Conservation (phyloP, 2,113 vertebrate genomes). For the Eulemur macaco region DNA sequence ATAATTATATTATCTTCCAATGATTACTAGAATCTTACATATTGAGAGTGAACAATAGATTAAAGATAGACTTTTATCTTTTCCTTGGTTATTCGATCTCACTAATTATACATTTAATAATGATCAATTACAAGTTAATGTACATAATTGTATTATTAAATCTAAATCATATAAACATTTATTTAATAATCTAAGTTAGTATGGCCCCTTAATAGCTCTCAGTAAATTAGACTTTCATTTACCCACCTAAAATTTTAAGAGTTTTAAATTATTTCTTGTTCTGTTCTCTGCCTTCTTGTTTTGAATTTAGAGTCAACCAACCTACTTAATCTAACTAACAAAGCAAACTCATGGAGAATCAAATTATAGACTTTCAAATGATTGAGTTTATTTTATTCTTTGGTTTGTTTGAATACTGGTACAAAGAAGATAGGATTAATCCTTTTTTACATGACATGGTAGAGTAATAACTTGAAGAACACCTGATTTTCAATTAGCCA, state of each 20-base stretch:
- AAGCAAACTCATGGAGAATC: not conserved
- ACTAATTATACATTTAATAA: constrained; percentile 79
- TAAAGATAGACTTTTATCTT: constrained; percentile 73
- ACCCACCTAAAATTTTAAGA: constrained; percentile 26
- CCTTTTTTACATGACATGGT: not conserved
- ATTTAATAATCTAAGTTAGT: constrained; percentile 70
- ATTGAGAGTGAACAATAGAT: constrained; percentile 63
- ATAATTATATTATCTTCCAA: constrained; percentile 72
- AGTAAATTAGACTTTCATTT: constrained; percentile 52
- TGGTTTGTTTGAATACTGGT: not conserved
- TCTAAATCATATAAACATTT: constrained; percentile 72
- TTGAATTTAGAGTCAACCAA: not conserved
- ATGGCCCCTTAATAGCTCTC: constrained; percentile 53
- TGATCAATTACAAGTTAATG: constrained; percentile 75
- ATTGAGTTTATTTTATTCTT: not conserved
- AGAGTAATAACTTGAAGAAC: not conserved
- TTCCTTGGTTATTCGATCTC: constrained; percentile 69
- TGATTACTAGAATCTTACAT: constrained; percentile 64
- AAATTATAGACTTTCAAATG: not conserved
- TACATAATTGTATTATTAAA: constrained; percentile 77
- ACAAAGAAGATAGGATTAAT: not conserved
- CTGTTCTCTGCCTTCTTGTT: not conserved
- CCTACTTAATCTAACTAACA: not conserved
- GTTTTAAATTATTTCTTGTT: constrained; percentile 16
- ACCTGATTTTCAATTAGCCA: not conserved